Conservation (phyloP, 1,140 invertebrate species). For the Scaptodrosophila lebanonensis region DNA sequence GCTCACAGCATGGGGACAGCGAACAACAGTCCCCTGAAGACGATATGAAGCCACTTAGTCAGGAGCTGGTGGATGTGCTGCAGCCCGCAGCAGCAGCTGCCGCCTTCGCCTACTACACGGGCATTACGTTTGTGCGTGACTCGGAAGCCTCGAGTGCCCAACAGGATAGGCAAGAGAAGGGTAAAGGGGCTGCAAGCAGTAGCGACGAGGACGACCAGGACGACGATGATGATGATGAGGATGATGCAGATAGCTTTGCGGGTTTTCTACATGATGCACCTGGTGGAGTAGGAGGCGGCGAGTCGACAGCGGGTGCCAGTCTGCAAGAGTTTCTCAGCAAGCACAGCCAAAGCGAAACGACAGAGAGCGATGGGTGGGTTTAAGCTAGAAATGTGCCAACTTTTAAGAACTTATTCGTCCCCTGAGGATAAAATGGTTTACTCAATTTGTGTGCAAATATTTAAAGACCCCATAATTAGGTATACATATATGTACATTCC, state of each 20-base stretch:
- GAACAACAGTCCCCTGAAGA: slow-evolving; percentile 34
- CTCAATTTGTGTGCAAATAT: no score
- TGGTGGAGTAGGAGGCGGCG: slow-evolving; percentile 14
- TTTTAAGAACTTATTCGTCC: no score
- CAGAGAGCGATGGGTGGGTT: slow-evolving; percentile 58
- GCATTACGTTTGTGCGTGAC: slow-evolving; percentile 68
- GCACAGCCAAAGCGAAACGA: slow-evolving; percentile 35
- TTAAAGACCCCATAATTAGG: no score
- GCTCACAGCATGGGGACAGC: slow-evolving; percentile 25
- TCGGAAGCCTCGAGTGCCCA: slow-evolving; percentile 28
- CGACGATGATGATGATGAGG: slow-evolving; percentile 51
- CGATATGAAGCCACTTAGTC: slow-evolving; percentile 50
- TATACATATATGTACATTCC: no score
- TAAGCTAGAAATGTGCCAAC: no score
- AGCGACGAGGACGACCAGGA: slow-evolving; percentile 58
- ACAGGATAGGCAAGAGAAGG: slow-evolving; percentile 10
- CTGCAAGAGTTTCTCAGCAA: slow-evolving; percentile 48
- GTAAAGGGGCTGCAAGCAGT: slow-evolving; percentile 27
- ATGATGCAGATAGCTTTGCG: slow-evolving; percentile 48
- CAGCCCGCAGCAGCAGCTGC: slow-evolving; percentile 58
- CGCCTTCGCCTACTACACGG: slow-evolving; percentile 70
- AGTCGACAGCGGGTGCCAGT: slow-evolving; percentile 37
- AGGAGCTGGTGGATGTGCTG: slow-evolving; percentile 59
- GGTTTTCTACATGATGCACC: slow-evolving; percentile 45
- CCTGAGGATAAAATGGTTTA: no score